Evolutionary conservation across 2,113 vertebrate genomes (phyloP), one percentile per base, ranked within the genome.

Genomic region (Osmerus mordax): DNA sequence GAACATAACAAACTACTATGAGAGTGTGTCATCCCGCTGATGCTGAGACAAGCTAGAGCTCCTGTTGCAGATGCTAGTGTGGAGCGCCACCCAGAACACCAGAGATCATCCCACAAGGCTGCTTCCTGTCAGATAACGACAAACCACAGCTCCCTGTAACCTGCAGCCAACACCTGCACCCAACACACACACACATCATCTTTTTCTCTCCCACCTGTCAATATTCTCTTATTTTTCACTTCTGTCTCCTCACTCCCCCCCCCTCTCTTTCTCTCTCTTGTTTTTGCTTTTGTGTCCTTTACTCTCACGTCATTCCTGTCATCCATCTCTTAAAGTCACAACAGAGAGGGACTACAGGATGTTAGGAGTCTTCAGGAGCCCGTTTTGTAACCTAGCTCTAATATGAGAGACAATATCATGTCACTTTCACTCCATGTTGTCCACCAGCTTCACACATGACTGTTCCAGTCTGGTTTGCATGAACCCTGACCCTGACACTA

Each of bases 101-200:
- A 32, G 23, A 71, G 58, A 51, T 13, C 13, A 73, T 81, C 65
- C 79, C 72, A 72, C 81, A 70, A 81, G 72, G 29, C 78, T 63
- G 59, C 73, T 83, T 84, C 83, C 80, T 82, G 80, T 25, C 28
- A 54, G 67, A 60, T 69, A 79, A 79, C 81, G 56, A 71, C 55
- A 71, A 23, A 63, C 75, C 69, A 74, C 78, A 65, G 55, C 47
- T 5, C 65, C 54, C 54, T n/a, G 14, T 56, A 15, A 56, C 54
- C 54, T n/a, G 15, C 54, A 15, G 15, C 54, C 8, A 15, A 15
- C 54, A 15, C 54, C 54, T 56, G 54, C 54, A 15, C 14, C 61
- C 32, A 53, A 62, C 62, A 69, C 65, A 64, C 75, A 75, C 53
- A 72, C 29, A 15, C 11, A 23, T 19, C 75, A 77, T 52, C 75